Conservation (phyloP, 1,140 invertebrate species). For the Branchinecta lynchi region DNA sequence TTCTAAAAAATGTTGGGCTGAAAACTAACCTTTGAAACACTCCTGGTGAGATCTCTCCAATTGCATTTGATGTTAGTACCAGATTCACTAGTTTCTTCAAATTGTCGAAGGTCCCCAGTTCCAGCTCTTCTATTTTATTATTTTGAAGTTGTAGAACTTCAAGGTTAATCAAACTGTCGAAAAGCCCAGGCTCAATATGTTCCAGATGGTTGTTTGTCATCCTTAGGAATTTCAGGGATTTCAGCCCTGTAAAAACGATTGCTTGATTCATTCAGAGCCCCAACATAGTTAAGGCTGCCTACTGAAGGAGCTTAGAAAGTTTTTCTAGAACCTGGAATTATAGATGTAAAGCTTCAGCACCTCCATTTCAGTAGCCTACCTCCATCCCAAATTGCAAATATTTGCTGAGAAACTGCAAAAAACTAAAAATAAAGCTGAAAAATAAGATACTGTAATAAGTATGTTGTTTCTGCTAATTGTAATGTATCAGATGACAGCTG, state of each 20-base stretch:
- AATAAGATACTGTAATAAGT: too few species aligned
- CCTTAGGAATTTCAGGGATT: slow-evolving; percentile 22
- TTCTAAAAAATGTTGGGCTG: slow-evolving; percentile 12
- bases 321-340: too few species aligned
- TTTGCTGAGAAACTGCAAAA: too few species aligned
- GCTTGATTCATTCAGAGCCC: too few species aligned
- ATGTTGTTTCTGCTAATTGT: too few species aligned
- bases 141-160: slow-evolving; percentile 51
- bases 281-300: too few species aligned
- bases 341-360: too few species aligned
- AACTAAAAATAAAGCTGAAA: too few species aligned
- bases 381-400: too few species aligned
- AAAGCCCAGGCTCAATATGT: slow-evolving; percentile 27
- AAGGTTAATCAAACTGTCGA: slow-evolving; percentile 43
- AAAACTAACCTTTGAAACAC: slow-evolving; percentile 34
- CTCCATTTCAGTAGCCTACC: too few species aligned
- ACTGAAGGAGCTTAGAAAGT: too few species aligned
- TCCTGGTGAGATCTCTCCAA: slow-evolving; percentile 35
- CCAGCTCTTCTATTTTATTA: slow-evolving; percentile 45
- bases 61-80: slow-evolving; percentile 27
- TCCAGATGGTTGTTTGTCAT: slow-evolving; percentile 26
- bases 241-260: slow-evolving; percentile 17
- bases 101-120: slow-evolving; percentile 35
- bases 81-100: slow-evolving; percentile 28
- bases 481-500: too few species aligned